Percentiles rank a stretch among this genome's conserved stretches.
phyloP scores from a whole-genome alignment of 2,888 invertebrate species.

The Galerucella calmariensis region DNA sequence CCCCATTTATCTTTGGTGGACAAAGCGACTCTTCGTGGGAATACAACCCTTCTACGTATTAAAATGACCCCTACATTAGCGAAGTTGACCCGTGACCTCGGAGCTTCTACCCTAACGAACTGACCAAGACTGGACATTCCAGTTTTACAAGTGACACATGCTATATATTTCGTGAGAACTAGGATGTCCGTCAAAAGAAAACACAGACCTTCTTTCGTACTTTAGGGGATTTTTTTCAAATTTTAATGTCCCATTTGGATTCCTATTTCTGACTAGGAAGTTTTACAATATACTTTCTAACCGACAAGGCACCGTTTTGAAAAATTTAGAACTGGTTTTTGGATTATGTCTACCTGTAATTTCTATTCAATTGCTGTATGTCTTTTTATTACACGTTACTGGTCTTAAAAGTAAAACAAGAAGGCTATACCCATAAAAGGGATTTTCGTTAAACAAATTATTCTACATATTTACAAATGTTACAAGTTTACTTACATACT shows the following conservation, averaged over 20 bases:
- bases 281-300: constrained; percentile 32
- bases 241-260: constrained; percentile 35
- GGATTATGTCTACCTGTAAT: constrained; percentile 31
- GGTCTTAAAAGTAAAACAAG: background rate
- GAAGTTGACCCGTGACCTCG: constrained; percentile 55
- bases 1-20: constrained; percentile 57
- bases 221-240: constrained; percentile 38
- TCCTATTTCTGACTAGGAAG: constrained; percentile 43
- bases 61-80: constrained; percentile 56
- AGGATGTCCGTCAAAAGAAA: constrained; percentile 51
- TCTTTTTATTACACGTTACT: background rate
- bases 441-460: background rate
- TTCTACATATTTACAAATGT: background rate
- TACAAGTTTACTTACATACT: no score
- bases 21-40: constrained; percentile 56
- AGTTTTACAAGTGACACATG: constrained; percentile 58
- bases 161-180: constrained; percentile 55
- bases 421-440: background rate
- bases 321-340: constrained; percentile 38
- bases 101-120: constrained; percentile 59
- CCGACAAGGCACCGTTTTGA: constrained; percentile 27
- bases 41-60: constrained; percentile 54
- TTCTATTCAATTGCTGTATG: background rate
- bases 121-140: constrained; percentile 63
- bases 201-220: constrained; percentile 34